A percentile compares a stretch with the other conserved stretches of the same genome.
phyloP scores from a whole-genome alignment of 2,888 invertebrate species.

The Macropis europaea region DNA sequence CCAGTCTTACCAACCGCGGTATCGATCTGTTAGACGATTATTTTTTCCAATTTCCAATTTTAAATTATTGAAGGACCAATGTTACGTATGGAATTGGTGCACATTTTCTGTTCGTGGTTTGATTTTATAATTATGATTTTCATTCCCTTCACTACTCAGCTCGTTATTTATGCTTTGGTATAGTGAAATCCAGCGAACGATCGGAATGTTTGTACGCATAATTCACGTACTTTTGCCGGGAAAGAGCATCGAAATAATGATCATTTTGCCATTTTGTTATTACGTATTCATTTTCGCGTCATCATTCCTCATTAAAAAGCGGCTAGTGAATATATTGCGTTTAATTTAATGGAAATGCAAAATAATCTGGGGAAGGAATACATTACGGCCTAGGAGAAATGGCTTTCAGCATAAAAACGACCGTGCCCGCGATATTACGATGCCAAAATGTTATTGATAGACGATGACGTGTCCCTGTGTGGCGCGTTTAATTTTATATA shows the following conservation, averaged over 20 bases:
- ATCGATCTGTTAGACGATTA: no score
- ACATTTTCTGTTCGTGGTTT: no score
- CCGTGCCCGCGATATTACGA: not conserved
- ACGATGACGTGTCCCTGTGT: no score
- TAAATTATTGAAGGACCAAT: no score
- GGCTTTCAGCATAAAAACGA: not conserved
- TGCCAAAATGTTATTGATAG: not conserved
- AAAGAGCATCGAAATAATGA: constrained; percentile 5
- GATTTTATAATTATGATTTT: no score
- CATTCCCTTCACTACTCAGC: no score
- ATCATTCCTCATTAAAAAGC: constrained; percentile 9
- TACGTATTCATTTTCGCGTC: constrained; percentile 4
- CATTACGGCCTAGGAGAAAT: constrained; percentile 1
- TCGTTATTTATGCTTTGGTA: no score
- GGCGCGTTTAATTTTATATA: not conserved
- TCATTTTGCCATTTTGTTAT: constrained; percentile 5
- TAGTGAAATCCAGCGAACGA: not conserved
- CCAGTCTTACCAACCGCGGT: no score
- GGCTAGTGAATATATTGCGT: not conserved
- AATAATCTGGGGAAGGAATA: constrained; percentile 8
- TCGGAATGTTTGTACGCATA: not conserved
- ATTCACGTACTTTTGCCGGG: not conserved
- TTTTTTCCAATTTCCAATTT: no score
- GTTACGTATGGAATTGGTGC: no score
- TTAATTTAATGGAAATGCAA: constrained; percentile 2